A percentile compares a stretch with the other conserved stretches of the same genome.
phyloP scores from a whole-genome alignment of 2,113 vertebrate genomes.

The Girardinichthys multiradiatus region DNA sequence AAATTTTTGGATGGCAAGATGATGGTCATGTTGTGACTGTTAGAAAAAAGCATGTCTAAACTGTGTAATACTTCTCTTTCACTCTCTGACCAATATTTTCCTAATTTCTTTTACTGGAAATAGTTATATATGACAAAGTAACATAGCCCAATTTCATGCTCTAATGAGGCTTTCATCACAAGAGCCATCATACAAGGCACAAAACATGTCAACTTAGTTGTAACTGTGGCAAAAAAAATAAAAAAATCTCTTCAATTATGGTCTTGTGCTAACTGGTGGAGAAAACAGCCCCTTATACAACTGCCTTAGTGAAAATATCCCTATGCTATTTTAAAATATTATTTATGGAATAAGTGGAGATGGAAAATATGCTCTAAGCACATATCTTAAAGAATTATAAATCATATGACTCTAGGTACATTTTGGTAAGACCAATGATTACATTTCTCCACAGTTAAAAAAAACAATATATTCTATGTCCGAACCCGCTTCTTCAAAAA shows the following conservation, averaged over 20 bases:
- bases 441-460: background rate
- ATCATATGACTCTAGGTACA: background rate
- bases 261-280: conserved; percentile 34
- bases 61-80: background rate
- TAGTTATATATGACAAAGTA: conserved; percentile 44
- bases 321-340: background rate
- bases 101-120: conserved; percentile 6
- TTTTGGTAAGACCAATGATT: background rate
- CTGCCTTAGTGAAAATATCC: background rate
- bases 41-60: conserved; percentile 5
- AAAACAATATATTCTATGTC: no score
- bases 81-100: background rate
- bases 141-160: conserved; percentile 75
- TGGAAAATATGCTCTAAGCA: conserved; percentile 1
- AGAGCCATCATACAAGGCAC: conserved; percentile 55
- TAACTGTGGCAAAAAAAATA: background rate
- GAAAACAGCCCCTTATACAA: conserved; percentile 39
- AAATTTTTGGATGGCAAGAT: background rate
- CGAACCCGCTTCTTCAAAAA: background rate
- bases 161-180: conserved; percentile 53
- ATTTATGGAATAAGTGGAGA: background rate
- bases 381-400: background rate
- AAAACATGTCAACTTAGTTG: conserved; percentile 57
- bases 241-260: conserved; percentile 52
- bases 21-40: background rate